These are phyloP conservation scores for Laspeyria flexula DNA, from an alignment of 2,888 invertebrate species.

Conservation along the genomic window DNA sequence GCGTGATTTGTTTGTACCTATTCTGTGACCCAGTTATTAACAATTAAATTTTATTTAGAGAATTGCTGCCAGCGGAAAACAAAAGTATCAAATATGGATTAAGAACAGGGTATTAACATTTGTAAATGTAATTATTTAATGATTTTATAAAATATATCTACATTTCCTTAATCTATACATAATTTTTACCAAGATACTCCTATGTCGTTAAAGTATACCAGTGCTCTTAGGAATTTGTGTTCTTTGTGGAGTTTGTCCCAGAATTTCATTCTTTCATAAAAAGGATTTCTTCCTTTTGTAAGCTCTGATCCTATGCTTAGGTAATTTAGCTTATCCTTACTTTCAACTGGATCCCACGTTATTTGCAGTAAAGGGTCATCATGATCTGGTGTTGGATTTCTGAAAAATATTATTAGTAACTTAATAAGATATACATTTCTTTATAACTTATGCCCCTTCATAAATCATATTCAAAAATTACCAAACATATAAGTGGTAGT, in stretches of 20 bases:
- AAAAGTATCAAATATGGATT: no score
- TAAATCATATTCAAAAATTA: no score
- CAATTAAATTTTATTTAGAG: no score
- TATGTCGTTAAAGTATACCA: slow-evolving; percentile 70
- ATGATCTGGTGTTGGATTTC: slow-evolving; percentile 76
- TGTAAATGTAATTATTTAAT: not conserved
- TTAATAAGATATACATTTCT: no score
- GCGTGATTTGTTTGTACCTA: no score
- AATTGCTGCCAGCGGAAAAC: no score
- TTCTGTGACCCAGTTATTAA: no score
- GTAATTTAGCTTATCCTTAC: slow-evolving; percentile 68
- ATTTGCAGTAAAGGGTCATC: slow-evolving; percentile 71
- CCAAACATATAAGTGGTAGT: no score
- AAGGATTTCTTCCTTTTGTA: slow-evolving; percentile 76
- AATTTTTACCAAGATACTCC: slow-evolving; percentile 61
- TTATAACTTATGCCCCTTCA: no score
- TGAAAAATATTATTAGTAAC: slow-evolving; percentile 59
- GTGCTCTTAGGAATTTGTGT: slow-evolving; percentile 62
- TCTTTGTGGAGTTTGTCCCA: slow-evolving; percentile 76
- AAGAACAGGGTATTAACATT: no score
- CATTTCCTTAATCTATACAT: not conserved
- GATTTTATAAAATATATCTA: not conserved
- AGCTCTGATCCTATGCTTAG: slow-evolving; percentile 74
- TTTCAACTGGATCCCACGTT: slow-evolving; percentile 76
- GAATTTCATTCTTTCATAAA: slow-evolving; percentile 74